A percentile compares a stretch with the other conserved stretches of the same genome.
These are phyloP conservation scores for Cheirogaleus major DNA, from an alignment of 2,797 vertebrate genomes.

Conservation along the genomic window DNA sequence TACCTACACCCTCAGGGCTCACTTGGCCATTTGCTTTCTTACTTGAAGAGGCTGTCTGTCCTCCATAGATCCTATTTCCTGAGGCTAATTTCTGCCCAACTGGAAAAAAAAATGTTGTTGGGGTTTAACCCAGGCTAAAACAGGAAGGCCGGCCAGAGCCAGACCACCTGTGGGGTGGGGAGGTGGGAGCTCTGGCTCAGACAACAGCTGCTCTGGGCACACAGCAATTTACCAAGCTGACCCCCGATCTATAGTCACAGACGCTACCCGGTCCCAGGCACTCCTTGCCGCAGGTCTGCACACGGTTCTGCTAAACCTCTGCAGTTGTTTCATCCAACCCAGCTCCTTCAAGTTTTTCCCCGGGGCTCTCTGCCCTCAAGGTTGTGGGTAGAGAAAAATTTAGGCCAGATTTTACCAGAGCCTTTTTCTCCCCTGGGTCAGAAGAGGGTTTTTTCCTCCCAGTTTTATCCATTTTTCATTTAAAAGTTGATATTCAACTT, in stretches of 20 bases:
- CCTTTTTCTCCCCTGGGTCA: not conserved
- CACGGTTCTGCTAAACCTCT: not conserved
- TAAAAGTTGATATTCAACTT: slow-evolving; percentile 69
- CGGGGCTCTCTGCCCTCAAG: not conserved
- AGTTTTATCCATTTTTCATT: slow-evolving; percentile 58
- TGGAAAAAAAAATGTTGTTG: not conserved
- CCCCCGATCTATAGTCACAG: not conserved
- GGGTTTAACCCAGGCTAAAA: not conserved
- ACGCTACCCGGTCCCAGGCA: not conserved
- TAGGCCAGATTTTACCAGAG: slow-evolving; percentile 55
- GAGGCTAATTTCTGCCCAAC: slow-evolving; percentile 19
- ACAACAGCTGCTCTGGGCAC: not conserved
- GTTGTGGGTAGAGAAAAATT: not conserved
- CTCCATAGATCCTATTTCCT: slow-evolving; percentile 24
- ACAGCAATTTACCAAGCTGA: not conserved
- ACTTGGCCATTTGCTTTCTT: slow-evolving; percentile 4
- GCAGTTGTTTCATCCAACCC: not conserved
- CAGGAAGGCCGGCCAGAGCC: not conserved
- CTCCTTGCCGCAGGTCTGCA: not conserved
- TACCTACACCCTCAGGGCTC: not conserved
- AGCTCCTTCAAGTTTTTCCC: not conserved
- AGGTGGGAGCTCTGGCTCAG: not conserved
- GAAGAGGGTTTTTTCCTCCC: not conserved
- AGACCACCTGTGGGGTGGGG: not conserved
- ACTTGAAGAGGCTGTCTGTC: not conserved